phyloP scores from a whole-genome alignment of 30 jellyfish, hydroid and myxozoan genomes.

The Hydra vulgaris region DNA sequence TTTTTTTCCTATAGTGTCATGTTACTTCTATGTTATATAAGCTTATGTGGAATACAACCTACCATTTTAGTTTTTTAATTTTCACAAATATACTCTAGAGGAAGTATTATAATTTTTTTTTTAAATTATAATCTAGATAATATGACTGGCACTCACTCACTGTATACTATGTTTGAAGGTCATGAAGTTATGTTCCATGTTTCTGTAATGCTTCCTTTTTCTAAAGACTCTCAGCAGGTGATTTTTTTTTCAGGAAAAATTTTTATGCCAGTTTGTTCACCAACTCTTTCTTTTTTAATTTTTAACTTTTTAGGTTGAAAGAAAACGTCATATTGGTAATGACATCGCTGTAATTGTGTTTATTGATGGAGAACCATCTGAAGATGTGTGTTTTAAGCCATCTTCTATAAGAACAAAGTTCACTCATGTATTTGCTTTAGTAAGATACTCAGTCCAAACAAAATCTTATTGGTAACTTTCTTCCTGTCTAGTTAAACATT shows the following conservation, averaged over 20 bases:
- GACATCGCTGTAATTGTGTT: slow-evolving; percentile 85
- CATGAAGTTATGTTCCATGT: slow-evolving; percentile 98
- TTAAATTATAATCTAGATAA: slow-evolving; percentile 29
- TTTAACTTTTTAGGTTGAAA: slow-evolving; percentile 54
- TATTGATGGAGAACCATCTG: slow-evolving; percentile 74
- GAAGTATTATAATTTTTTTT: not conserved
- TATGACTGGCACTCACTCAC: slow-evolving; percentile 86
- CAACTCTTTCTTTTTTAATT: not conserved
- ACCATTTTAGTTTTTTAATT: not conserved
- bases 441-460: slow-evolving; percentile 45
- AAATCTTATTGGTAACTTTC: slow-evolving; percentile 54
- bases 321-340: slow-evolving; percentile 97
- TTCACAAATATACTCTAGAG: not conserved
- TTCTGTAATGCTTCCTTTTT: slow-evolving; percentile 76
- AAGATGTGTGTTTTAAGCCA: slow-evolving; percentile 75
- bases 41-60: no score
- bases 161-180: slow-evolving; percentile 78
- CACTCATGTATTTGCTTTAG: slow-evolving; percentile 87
- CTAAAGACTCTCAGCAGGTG: slow-evolving; percentile 93
- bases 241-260: not conserved
- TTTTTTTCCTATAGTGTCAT: no score
- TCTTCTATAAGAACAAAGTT: slow-evolving; percentile 87
- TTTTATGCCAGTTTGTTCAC: no score
- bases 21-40: no score
- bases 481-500: not conserved